These are phyloP conservation scores for Scortum barcoo DNA, from an alignment of 2,113 vertebrate genomes.

Conservation along the genomic window DNA sequence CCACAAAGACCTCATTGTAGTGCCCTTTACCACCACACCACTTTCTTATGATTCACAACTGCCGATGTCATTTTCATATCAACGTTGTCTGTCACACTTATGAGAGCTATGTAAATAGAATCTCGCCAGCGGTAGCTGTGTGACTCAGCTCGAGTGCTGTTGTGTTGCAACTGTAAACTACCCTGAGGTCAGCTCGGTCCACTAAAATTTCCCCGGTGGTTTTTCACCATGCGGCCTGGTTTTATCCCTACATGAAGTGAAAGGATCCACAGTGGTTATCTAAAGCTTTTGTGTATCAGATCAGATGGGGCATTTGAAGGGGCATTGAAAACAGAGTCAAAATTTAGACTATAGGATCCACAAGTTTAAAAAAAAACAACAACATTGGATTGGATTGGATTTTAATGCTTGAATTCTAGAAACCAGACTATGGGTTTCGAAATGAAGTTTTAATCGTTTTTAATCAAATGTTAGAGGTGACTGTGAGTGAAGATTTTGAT, in stretches of 20 bases:
- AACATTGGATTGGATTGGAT: not conserved
- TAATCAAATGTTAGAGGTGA: not conserved
- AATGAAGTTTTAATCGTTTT: not conserved
- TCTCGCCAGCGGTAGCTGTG: not conserved
- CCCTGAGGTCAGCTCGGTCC: constrained; percentile 48
- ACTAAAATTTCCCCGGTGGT: constrained; percentile 68
- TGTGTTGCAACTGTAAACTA: constrained; percentile 53
- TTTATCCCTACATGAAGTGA: constrained; percentile 42
- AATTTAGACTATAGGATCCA: not conserved
- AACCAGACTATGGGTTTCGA: not conserved
- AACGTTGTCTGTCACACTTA: not conserved
- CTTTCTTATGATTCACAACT: not conserved
- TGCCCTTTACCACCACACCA: not conserved
- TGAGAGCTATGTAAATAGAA: constrained; percentile 36
- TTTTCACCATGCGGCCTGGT: constrained; percentile 39
- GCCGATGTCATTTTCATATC: constrained; percentile 1
- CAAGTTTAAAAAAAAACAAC: not conserved
- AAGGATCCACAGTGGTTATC: constrained; percentile 9
- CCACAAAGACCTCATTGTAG: not conserved
- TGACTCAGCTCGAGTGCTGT: constrained; percentile 46
- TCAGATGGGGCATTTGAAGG: constrained; percentile 45
- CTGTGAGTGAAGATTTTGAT: constrained; percentile 15
- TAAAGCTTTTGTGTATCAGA: not conserved
- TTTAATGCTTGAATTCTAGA: not conserved
- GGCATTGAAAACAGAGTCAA: constrained; percentile 36